Evolutionary conservation across 2,888 invertebrate genomes (phyloP).

Genomic region (Protula sp.): DNA sequence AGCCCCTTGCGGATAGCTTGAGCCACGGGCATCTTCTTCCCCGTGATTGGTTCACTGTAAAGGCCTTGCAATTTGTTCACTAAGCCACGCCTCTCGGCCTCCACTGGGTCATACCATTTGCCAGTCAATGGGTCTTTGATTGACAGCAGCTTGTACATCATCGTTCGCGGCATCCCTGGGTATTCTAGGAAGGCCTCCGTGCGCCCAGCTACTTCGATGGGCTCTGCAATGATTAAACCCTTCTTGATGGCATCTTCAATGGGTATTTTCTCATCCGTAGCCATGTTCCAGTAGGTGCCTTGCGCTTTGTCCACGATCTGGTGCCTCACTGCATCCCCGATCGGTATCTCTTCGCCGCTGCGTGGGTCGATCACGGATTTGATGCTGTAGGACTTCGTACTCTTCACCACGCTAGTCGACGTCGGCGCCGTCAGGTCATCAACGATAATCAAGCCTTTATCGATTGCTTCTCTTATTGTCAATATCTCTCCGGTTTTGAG

Average conservation of each 20-base stretch:
- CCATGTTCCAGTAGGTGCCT: conserved; percentile 63
- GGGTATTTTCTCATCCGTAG: conserved; percentile 71
- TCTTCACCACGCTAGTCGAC: conserved; percentile 5
- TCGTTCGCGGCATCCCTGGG: conserved; percentile 13
- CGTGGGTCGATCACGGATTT: conserved; percentile 67
- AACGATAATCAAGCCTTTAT: conserved; percentile 65
- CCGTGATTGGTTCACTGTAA: conserved; percentile 64
- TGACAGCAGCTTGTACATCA: conserved; percentile 22
- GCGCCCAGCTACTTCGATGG: conserved; percentile 14
- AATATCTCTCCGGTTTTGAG: conserved; percentile 59
- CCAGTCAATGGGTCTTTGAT: conserved; percentile 22
- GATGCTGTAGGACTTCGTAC: conserved; percentile 33
- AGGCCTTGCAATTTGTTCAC: conserved; percentile 26
- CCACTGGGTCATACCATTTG: conserved; percentile 19
- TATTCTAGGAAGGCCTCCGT: conserved; percentile 22
- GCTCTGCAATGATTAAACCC: conserved; percentile 63
- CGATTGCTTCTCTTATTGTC: conserved; percentile 75
- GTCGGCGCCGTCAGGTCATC: conserved; percentile 6
- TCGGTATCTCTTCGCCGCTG: conserved; percentile 67
- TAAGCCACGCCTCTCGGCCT: conserved; percentile 27
- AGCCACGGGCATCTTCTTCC: conserved; percentile 66
- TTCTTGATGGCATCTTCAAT: conserved; percentile 76
- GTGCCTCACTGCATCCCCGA: conserved; percentile 77
- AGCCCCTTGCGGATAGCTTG: conserved; percentile 22
- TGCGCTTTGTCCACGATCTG: conserved; percentile 78